Percentiles rank a stretch among this genome's conserved stretches.
Evolutionary conservation across 2,888 invertebrate species (phyloP).

Genomic region (Macaria notata): DNA sequence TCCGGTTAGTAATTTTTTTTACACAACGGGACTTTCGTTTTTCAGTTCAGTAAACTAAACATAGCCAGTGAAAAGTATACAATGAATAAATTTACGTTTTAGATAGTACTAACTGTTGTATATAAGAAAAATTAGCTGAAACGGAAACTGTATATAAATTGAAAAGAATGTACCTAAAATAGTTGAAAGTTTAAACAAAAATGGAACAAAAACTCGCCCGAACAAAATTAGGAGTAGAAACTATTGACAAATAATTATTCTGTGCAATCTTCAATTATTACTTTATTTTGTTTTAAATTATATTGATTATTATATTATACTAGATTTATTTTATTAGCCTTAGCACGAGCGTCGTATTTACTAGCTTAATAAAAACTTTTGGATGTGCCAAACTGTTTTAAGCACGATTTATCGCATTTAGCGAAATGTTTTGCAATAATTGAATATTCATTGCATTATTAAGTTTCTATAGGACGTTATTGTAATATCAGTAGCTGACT

Average conservation of each 20-base stretch:
- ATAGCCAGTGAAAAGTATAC: slow-evolving; percentile 54
- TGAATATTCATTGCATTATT: slow-evolving; percentile 57
- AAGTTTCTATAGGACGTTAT: slow-evolving; percentile 58
- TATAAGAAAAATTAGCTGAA: slow-evolving; percentile 63
- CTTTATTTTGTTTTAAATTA: slow-evolving; percentile 50
- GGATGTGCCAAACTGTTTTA: slow-evolving; percentile 76
- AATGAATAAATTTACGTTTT: slow-evolving; percentile 53
- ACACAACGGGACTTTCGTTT: slow-evolving; percentile 35
- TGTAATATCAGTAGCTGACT: slow-evolving; percentile 40
- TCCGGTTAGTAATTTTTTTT: slow-evolving; percentile 70
- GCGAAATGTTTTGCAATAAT: slow-evolving; percentile 43
- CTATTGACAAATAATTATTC: slow-evolving; percentile 55
- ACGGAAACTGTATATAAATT: slow-evolving; percentile 69
- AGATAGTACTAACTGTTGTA: slow-evolving; percentile 77
- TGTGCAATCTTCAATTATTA: slow-evolving; percentile 71
- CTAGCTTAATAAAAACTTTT: slow-evolving; percentile 76
- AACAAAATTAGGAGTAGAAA: slow-evolving; percentile 71
- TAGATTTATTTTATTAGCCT: slow-evolving; percentile 67
- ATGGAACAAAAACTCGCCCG: slow-evolving; percentile 80
- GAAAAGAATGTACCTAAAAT: slow-evolving; percentile 52
- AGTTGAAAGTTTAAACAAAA: slow-evolving; percentile 65
- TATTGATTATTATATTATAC: slow-evolving; percentile 49
- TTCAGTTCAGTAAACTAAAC: slow-evolving; percentile 35
- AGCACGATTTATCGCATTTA: slow-evolving; percentile 73
- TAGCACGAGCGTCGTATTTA: slow-evolving; percentile 66